Conservation (phyloP, 2,888 invertebrate genomes). For the Proisotoma minuta region DNA sequence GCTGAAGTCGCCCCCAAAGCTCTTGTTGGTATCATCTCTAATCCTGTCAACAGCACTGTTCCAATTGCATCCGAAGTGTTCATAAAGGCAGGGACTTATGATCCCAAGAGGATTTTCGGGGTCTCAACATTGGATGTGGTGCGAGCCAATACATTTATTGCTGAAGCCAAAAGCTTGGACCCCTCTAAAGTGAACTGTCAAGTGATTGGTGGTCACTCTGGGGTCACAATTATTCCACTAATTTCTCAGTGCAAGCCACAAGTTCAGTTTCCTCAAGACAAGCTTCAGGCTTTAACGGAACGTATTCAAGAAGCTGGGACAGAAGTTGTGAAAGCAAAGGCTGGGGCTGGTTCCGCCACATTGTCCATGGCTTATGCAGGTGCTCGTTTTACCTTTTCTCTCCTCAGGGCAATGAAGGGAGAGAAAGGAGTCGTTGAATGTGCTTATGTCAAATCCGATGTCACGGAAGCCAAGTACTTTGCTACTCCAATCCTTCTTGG, state of each 20-base stretch:
- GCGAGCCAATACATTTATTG: conserved; percentile 88
- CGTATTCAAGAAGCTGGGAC: conserved; percentile 99
- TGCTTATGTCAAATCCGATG: conserved; percentile 80
- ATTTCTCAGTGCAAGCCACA: conserved; percentile 85
- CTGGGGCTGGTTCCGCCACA: conserved; percentile 97
- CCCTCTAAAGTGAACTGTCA: conserved; percentile 79
- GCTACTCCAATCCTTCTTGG: conserved; percentile 86
- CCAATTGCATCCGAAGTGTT: conserved; percentile 93
- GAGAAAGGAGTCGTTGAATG: conserved; percentile 86
- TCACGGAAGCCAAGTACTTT: conserved; percentile 88
- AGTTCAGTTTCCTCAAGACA: conserved; percentile 70
- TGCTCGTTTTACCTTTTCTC: conserved; percentile 78
- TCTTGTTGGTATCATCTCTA: conserved; percentile 90
- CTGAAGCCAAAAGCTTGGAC: conserved; percentile 84
- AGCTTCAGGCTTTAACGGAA: conserved; percentile 78
- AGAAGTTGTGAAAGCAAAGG: conserved; percentile 96
- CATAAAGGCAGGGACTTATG: conserved; percentile 83
- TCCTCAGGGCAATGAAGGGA: conserved; percentile 80
- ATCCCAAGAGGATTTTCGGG: conserved; percentile 90
- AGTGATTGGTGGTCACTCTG: conserved; percentile 97
- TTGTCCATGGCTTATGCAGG: conserved; percentile 98
- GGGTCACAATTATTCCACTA: conserved; percentile 94
- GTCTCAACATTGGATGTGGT: conserved; percentile 96
- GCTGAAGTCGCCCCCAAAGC: conserved; percentile 87
- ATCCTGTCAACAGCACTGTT: conserved; percentile 96